Conservation (phyloP, 2,888 invertebrate genomes). For the Chloroclystis v-ata region DNA sequence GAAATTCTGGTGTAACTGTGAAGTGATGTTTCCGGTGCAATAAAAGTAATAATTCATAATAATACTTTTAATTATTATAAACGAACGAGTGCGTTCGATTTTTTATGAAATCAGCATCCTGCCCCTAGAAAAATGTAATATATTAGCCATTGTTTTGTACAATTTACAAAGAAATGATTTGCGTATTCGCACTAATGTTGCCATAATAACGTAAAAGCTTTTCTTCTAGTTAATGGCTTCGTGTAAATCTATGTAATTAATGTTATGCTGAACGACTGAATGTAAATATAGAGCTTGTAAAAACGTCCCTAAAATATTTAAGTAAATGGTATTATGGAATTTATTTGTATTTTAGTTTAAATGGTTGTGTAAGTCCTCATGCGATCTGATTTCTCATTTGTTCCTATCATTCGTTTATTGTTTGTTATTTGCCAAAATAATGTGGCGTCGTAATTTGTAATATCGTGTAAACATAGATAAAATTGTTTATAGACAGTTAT, state of each 20-base stretch:
- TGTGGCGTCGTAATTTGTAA: conserved; percentile 5
- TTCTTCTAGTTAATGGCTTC: conserved; percentile 30
- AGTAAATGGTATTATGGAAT: conserved; percentile 31
- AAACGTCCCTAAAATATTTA: conserved; percentile 39
- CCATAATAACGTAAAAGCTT: conserved; percentile 58
- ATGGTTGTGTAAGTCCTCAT: conserved; percentile 55
- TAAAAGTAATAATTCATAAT: conserved; percentile 26
- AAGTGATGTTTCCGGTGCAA: conserved; percentile 24
- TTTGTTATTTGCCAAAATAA: conserved; percentile 2
- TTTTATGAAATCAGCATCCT: conserved; percentile 17
- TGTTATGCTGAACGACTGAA: conserved; percentile 50
- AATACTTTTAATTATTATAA: conserved; percentile 19
- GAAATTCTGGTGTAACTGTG: conserved; percentile 17
- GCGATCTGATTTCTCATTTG: conserved; percentile 50
- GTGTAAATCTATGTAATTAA: conserved; percentile 24
- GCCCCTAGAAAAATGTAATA: conserved; percentile 16
- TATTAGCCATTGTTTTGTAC: conserved; percentile 54
- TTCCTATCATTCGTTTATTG: conserved; percentile 20
- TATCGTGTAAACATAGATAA: conserved; percentile 14
- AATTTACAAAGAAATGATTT: conserved; percentile 41
- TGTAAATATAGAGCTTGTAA: conserved; percentile 57
- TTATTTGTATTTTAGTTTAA: conserved; percentile 38
- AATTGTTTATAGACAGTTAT: conserved; percentile 8
- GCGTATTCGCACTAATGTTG: conserved; percentile 56
- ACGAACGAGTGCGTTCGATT: conserved; percentile 11